Evolutionary conservation across 2,113 vertebrate genomes (phyloP).

Genomic region (Nothoprocta perdicaria): DNA sequence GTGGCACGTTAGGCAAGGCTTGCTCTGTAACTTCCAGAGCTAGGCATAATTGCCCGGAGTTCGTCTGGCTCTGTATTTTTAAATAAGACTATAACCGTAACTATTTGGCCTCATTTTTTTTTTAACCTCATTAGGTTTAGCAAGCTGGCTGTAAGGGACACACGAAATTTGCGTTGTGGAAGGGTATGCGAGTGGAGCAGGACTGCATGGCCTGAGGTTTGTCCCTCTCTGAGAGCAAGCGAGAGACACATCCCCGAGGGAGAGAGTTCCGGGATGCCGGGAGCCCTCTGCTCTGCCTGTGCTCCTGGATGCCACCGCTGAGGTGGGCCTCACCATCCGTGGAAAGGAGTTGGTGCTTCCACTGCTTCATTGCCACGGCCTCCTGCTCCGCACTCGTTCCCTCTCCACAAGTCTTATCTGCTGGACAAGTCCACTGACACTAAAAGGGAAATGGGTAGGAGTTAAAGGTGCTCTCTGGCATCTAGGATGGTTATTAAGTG

Average conservation of each 20-base stretch:
- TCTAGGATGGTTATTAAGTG: slow-evolving; percentile 4
- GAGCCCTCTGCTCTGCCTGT: neutral
- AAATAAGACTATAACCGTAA: neutral
- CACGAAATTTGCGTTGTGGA: neutral
- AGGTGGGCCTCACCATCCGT: no score
- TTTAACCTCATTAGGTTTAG: neutral
- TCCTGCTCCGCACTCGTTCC: neutral
- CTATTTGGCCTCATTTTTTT: neutral
- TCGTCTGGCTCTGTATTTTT: neutral
- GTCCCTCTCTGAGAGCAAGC: neutral
- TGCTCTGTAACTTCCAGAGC: neutral
- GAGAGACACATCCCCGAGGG: neutral
- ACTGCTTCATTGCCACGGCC: no score
- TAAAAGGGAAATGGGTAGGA: neutral
- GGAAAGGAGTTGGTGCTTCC: neutral
- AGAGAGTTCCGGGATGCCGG: neutral
- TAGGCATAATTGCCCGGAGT: neutral
- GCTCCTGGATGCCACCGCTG: neutral
- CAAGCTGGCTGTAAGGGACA: neutral
- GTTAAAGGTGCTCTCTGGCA: neutral
- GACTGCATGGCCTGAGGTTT: neutral
- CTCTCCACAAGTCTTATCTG: neutral
- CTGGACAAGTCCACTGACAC: neutral
- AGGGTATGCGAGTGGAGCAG: neutral
- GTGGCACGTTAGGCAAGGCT: neutral